A percentile compares a stretch with the other conserved stretches of the same genome.
Evolutionary conservation across 2,113 vertebrate species (phyloP).

Genomic region (Microtus oregoni): DNA sequence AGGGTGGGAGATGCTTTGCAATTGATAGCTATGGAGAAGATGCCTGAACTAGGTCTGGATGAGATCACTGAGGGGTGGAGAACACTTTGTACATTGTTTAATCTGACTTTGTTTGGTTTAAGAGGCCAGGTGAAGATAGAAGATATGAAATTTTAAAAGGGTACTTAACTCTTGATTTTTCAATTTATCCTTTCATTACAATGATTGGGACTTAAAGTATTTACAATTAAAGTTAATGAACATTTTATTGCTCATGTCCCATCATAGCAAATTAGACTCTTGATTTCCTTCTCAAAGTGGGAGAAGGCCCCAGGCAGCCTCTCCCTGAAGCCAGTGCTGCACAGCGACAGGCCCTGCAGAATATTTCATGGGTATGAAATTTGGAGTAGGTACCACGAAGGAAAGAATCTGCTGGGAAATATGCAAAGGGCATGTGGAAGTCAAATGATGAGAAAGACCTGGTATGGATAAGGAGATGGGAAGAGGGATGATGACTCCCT

Average conservation of each 20-base stretch:
- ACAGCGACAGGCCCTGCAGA: background rate
- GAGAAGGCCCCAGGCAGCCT: constrained; percentile 67
- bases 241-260: constrained; percentile 82
- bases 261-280: constrained; percentile 83
- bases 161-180: constrained; percentile 83
- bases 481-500: background rate
- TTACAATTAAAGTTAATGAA: constrained; percentile 86
- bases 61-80: background rate
- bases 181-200: constrained; percentile 82
- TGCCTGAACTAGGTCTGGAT: background rate
- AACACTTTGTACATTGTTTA: background rate
- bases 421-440: background rate
- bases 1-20: background rate
- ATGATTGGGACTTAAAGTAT: constrained; percentile 82
- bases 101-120: constrained; percentile 66
- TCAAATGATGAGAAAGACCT: background rate
- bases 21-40: background rate
- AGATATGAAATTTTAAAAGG: constrained; percentile 81
- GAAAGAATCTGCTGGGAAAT: background rate
- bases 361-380: background rate
- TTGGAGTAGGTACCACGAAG: background rate
- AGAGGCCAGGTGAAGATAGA: constrained; percentile 76
- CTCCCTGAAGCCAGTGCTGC: background rate
- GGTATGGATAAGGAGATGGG: background rate
- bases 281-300: constrained; percentile 68